Percentiles rank a stretch among this genome's conserved stretches.
phyloP scores from a whole-genome alignment of 2,797 vertebrate species.

The Urocyon cinereoargenteus region DNA sequence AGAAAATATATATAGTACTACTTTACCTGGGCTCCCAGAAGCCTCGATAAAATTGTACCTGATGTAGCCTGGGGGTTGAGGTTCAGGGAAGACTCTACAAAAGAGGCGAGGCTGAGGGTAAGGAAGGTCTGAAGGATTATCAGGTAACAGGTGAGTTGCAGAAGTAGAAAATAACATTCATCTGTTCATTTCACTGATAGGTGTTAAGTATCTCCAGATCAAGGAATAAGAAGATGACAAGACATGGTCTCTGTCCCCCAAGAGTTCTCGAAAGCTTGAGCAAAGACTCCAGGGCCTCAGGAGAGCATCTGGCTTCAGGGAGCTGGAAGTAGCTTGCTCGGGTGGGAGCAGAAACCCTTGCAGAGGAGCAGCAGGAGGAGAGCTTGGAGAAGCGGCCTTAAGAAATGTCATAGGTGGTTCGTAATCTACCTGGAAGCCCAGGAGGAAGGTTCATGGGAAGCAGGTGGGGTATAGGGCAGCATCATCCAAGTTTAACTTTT shows the following conservation, averaged over 20 bases:
- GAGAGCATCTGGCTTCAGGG: not conserved
- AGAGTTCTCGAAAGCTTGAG: not conserved
- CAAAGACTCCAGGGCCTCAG: not conserved
- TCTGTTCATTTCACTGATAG: no score
- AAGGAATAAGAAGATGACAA: not conserved
- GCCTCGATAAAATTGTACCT: not conserved
- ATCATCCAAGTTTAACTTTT: not conserved
- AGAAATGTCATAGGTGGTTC: rapidly evolving
- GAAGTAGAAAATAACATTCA: not conserved
- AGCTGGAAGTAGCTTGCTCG: not conserved
- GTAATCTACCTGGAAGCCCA: no score
- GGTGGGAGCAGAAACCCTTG: not conserved
- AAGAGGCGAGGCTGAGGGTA: not conserved
- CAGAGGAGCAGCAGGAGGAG: not conserved
- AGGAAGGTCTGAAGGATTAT: not conserved
- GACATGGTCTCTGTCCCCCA: not conserved
- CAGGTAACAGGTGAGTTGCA: not conserved
- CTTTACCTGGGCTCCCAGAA: not conserved
- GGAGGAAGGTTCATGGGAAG: not conserved
- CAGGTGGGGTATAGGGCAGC: rapidly evolving
- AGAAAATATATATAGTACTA: not conserved
- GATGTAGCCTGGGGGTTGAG: not conserved
- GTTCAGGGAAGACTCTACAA: not conserved
- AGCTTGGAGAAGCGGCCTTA: not conserved
- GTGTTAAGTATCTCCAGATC: not conserved